Base-by-base conservation (phyloP, 1,140 invertebrate species). In the Dinoponera quadriceps region DNA sequence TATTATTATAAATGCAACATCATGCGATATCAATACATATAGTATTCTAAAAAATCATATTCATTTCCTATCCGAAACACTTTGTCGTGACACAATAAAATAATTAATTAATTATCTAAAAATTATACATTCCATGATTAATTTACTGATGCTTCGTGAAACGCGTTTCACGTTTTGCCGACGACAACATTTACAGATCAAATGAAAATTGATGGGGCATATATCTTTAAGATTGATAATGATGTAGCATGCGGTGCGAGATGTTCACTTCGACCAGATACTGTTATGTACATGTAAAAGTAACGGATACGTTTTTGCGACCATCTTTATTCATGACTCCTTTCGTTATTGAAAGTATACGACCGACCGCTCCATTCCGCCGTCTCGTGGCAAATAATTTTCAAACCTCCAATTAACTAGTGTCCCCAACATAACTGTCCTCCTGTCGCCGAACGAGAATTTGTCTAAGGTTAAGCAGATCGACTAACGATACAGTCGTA, bases 291-390 rank as follows among this genome's bases (percentile, higher is more conserved):
- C 20, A 13, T 55, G 22, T n/a, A 57, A 59, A 16, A 73, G 33
- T 33, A 59, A 59, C 54, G 14, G 22, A 38, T 59, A 44, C 2
- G 18, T 59, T 38, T 69, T 57, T 57, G 51, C n/a, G 18, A 2
- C 20, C 33, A 72, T 72, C 20, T 72, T 72, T 72, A 72, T 72
- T 57, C 22, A 73, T 57, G 22, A 59, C 4, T 33, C 33, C n/a
- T 69, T 72, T 54, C 11, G 18, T 29, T 33, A 22, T 33, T 57
- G 33, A 57, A 73, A 57, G 22, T 38, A 72, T 33, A 62, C 16
- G 22, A 55, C 3, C 16, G 22, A 55, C 3, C 13, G 20, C 13
- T 69, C 13, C 38, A 11, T 71, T 14, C 7, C 9, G 22, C 16
- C 3, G 14, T 25, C 3, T 14, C n/a, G 18, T 7, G 33, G 11